Evolutionary conservation across 2,797 vertebrate species (phyloP).

Genomic region (Kryptopterus vitreolus): DNA sequence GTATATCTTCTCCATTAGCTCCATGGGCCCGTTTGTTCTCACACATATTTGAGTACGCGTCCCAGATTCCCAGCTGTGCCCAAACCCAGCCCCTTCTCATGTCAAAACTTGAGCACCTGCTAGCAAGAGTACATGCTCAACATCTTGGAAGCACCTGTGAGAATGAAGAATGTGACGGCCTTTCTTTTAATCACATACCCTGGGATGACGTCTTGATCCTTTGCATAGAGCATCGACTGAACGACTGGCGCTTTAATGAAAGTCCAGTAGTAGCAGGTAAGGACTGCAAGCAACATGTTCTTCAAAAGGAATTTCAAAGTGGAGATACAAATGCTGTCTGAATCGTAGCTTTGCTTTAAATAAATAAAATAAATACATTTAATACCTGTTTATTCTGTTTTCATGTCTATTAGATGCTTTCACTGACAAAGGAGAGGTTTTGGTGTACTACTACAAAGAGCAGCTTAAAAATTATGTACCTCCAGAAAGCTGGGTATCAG

Average conservation of each 20-base stretch:
- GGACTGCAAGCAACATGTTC: background rate
- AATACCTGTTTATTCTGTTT: background rate
- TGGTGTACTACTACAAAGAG: constrained; percentile 82
- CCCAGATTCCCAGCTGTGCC: constrained; percentile 78
- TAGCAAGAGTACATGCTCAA: constrained; percentile 71
- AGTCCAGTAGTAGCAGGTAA: constrained; percentile 76
- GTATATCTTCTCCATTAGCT: constrained; percentile 65
- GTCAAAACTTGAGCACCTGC: constrained; percentile 85
- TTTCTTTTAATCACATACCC: constrained; percentile 76
- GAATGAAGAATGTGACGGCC: constrained; percentile 57
- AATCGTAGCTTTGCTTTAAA: background rate
- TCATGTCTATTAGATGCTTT: constrained; percentile 74
- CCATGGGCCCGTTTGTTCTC: constrained; percentile 80
- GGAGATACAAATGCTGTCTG: background rate
- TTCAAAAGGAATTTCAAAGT: background rate
- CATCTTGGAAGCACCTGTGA: constrained; percentile 39
- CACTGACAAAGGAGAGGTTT: constrained; percentile 82
- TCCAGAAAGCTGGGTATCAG: constrained; percentile 81
- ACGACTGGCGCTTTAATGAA: constrained; percentile 82
- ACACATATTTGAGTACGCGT: constrained; percentile 79
- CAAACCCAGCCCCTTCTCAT: constrained; percentile 81
- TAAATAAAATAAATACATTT: background rate
- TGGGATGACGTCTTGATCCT: constrained; percentile 86
- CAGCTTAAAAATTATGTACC: constrained; percentile 75
- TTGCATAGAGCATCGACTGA: constrained; percentile 90